These are phyloP conservation scores for Mylabris phalerata DNA, from an alignment of 1,140 invertebrate genomes.

Conservation along the genomic window DNA sequence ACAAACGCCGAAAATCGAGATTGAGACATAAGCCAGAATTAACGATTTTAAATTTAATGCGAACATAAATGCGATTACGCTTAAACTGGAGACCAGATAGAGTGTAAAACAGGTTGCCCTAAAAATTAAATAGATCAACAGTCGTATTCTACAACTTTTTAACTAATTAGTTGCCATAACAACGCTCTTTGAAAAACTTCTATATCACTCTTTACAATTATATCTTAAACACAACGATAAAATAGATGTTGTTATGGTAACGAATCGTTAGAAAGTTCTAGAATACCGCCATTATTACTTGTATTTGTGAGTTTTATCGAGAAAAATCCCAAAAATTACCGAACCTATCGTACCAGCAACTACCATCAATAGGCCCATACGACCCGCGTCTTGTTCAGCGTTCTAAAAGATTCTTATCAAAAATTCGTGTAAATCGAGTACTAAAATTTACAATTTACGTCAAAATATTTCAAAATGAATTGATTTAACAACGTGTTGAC, in stretches of 20 bases:
- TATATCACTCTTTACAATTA: neutral
- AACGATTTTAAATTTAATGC: conserved; percentile 20
- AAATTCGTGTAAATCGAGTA: neutral
- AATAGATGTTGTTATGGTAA: no score
- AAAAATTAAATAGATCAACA: no score
- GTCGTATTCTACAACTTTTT: no score
- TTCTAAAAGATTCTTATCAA: conserved; percentile 14
- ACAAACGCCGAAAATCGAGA: conserved; percentile 25
- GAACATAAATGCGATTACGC: conserved; percentile 20
- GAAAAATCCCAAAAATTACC: conserved; percentile 58
- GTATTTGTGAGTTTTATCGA: conserved; percentile 57
- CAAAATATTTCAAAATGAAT: conserved; percentile 26
- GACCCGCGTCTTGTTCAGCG: conserved; percentile 52
- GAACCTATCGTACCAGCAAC: conserved; percentile 63
- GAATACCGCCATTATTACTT: conserved; percentile 18
- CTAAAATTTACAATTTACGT: conserved; percentile 13
- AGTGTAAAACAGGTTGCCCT: conserved; percentile 10
- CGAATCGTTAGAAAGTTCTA: neutral
- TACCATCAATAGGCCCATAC: conserved; percentile 63
- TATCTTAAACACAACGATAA: neutral
- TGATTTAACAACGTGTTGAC: conserved; percentile 29
- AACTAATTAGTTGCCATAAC: no score
- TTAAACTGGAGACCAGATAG: conserved; percentile 18
- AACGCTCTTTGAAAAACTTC: conserved; percentile 21
- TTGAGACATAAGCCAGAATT: conserved; percentile 22